Evolutionary conservation across 2,797 vertebrate genomes (phyloP), one percentile per base, ranked within the genome.

Genomic region (Pipistrellus pipistrellus): DNA sequence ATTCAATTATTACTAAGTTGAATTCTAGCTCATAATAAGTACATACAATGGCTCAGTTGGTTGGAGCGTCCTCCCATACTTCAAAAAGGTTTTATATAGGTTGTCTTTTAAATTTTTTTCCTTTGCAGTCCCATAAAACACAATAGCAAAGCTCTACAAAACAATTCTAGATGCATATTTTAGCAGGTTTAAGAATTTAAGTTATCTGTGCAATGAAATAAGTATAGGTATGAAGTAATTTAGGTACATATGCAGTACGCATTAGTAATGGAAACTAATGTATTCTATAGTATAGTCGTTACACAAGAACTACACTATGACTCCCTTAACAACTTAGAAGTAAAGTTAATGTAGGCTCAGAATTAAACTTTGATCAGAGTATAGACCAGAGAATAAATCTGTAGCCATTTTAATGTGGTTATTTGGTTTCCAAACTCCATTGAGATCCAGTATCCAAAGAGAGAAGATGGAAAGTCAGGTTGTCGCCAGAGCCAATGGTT

Each of bases 161-260:
- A 30, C 3, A 81, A 80, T 90, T 64, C 3, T 35, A 20, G 3
- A 23, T 35, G 17, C 46, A 32, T 71, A 30, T 48, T 51, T 88
- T 46, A 55, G 20, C 75, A 73, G 10, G 9, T 38, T 53, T 38
- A 20, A 62, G 13, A 59, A 10, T 41, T 89, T 27, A 90, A 44
- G 2, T 66, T 72, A 57, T 77, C 23, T 91, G 25, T 66, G 30
- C 7, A 53, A 38, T 35, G 13, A 11, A 93, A 3, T 88, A 73
- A 66, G 2, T 51, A 1, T 11, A 76, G 10, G 2, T 4, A 44
- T 80, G 25, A 93, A 72, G 12, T 11, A 57, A 48, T 71, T 46
- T 80, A 4, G 59, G 20, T 76, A 68, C 27, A 0, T 2, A 7
- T 55, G 1, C 2, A 41, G 6, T 17, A 30, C 2, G 23, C 2